Conservation (phyloP, 2,797 vertebrate genomes). For the Peromyscus nudipes region DNA sequence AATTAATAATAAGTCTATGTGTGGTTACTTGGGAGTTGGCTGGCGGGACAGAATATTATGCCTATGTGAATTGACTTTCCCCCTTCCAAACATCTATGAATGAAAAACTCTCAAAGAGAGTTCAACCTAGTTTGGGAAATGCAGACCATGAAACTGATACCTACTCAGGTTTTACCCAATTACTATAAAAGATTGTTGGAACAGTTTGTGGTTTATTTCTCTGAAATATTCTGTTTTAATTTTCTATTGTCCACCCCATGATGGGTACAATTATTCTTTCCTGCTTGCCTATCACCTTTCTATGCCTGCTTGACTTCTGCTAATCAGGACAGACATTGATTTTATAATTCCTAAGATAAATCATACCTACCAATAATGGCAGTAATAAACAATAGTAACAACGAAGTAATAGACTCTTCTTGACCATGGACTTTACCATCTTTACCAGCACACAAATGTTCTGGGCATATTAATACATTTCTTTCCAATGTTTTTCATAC, state of each 20-base stretch:
- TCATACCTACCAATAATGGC: too few relatives aligned
- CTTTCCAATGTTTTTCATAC: not conserved
- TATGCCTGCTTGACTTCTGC: not conserved
- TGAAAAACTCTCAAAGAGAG: not conserved
- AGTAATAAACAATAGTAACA: not conserved
- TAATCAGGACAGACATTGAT: not conserved
- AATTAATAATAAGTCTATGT: too few relatives aligned
- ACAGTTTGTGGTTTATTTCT: not conserved
- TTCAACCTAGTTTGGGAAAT: not conserved
- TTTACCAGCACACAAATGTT: not conserved
- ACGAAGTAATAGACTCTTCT: not conserved
- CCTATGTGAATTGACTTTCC: not conserved
- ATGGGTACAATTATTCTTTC: not conserved
- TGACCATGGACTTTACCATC: not conserved
- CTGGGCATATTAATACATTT: not conserved
- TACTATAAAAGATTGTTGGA: not conserved
- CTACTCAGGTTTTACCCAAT: not conserved
- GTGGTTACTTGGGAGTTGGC: too few relatives aligned
- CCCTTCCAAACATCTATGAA: not conserved
- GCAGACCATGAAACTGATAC: not conserved
- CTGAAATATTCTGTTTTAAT: not conserved
- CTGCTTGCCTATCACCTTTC: not conserved
- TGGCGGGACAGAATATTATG: too few relatives aligned
- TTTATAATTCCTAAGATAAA: not conserved
- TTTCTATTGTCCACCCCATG: too few relatives aligned